These are phyloP conservation scores for Megaustenia siamemsis DNA, from an alignment of 2,888 invertebrate genomes.

Conservation along the genomic window DNA sequence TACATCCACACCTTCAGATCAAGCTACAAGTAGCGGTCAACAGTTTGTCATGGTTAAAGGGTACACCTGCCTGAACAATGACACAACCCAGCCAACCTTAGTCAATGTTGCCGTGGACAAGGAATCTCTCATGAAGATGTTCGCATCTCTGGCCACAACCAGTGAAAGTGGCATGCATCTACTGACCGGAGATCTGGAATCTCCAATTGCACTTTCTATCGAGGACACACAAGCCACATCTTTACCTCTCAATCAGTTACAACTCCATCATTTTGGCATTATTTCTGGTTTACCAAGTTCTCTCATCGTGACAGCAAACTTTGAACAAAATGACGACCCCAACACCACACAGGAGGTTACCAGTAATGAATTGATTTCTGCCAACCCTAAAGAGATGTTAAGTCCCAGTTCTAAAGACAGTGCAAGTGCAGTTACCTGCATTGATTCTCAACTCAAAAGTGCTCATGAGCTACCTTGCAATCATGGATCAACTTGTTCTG, in stretches of 20 bases:
- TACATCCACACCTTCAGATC: constrained; percentile 15
- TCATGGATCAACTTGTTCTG: not conserved
- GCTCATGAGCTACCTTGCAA: not conserved
- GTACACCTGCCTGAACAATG: constrained; percentile 41
- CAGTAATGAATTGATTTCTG: not conserved
- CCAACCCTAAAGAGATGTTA: not conserved
- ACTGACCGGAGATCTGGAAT: constrained; percentile 36
- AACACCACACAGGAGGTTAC: not conserved
- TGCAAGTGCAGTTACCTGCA: not conserved
- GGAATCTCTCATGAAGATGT: constrained; percentile 49
- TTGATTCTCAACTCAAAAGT: not conserved
- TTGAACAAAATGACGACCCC: constrained; percentile 1
- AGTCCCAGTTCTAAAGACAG: too few species aligned
- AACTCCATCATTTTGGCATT: constrained; percentile 13
- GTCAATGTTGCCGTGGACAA: constrained; percentile 51
- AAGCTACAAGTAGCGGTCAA: not conserved
- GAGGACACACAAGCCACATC: constrained; percentile 28
- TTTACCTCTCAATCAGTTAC: constrained; percentile 7
- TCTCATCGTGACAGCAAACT: not conserved
- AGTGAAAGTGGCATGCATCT: constrained; percentile 33
- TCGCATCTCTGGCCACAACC: constrained; percentile 27
- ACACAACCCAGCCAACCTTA: constrained; percentile 33
- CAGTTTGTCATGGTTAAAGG: constrained; percentile 50
- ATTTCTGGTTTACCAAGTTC: not conserved
- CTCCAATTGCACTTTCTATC: constrained; percentile 14